Base-by-base conservation (phyloP, 2,888 invertebrate species). In the Nycteola revayana region DNA sequence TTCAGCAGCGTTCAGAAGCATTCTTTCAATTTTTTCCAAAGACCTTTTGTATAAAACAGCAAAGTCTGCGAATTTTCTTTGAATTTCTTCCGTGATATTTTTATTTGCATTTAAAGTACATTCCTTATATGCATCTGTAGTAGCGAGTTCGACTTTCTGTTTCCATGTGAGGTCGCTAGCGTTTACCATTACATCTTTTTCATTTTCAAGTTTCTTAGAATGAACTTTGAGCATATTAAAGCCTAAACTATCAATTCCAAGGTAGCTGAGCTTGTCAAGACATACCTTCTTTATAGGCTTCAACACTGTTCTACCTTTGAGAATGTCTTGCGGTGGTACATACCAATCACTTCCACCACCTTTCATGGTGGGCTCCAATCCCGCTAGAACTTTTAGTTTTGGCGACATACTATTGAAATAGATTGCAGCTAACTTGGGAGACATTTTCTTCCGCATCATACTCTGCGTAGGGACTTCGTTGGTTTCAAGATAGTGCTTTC, bases 271-370 rank as follows among this genome's bases (percentile, higher is more conserved):
- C 42, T 72, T 71, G 1, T 60, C 37, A 4, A 85, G 58, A 33
- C 60, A 43, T 36, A 75, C 59, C 9, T 72, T 73, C 33, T 73
- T 66, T 0, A 75, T 38, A 0, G 87, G 84, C 44, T 75, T 78
- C 25, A 85, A 39, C 2, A 82, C 77, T 1, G 65, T 48, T 41
- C 65, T 70, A n/a, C 83, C 74, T 41, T 68, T 64, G 39, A 85
- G 60, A 1, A 84, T 51, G 1, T 82, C 78, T 30, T 67, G 38
- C 0, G 87, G 85, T 3, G 84, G 76, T 20, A 75, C 56, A 45
- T 63, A 83, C 86, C 85, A 86, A 33, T 83, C 77, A 35, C 40
- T 63, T 0, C 87, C 87, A 1, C 79, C 84, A 4, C 87, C 84
- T 46, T 75, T 74, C 66, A 88, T 48, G 0, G 71, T 69, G 1